Base-by-base conservation (phyloP, 2,888 invertebrate genomes). In the Andrena camellia region DNA sequence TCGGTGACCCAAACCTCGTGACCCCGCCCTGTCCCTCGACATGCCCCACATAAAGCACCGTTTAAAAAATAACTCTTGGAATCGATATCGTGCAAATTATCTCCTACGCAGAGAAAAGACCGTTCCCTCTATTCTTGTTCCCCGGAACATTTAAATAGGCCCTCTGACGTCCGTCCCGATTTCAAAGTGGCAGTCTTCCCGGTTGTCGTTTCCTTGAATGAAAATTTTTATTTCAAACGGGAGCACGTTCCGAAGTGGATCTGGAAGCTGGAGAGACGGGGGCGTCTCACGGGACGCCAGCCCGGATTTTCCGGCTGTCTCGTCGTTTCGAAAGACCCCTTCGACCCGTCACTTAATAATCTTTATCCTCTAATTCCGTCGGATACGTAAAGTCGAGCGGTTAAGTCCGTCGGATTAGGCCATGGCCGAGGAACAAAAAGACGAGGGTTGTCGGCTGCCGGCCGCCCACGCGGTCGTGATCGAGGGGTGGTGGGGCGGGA, bases 321-420 rank as follows among this genome's bases (percentile, higher is more conserved):
- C 78, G 81, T 81, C 90, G 71, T 88, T 86, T 84, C 85, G 85
- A 81, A 71, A 69, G 83, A 84, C 74, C 83, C 86, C 86, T 88
- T 90, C 88, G 86, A 85, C 83, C 90, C 84, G 89, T 89, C 90
- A 89, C 89, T 91, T 90, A 91, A 91, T 91, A 91, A 91, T 91
- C 90, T 90, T 88, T 87, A 90, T 89, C 90, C 88, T 83, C 83
- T 90, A 90, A 90, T 90, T 90, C 90, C 84, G 71, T 75, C 70
- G 85, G 88, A 88, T 90, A 89, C 86, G 89, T 86, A 86, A 90
- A 90, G 89, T 90, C 90, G 85, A 86, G 79, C 88, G 81, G 87
- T 85, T 90, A 91, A 91, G 90, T 85, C 88, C 63, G 54, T 23
- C 54, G 86, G 90, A 91, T 91, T 91, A 90, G 87, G 78, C 79